phyloP scores from a whole-genome alignment of 1,140 invertebrate genomes.

The Ceratitis capitata region DNA sequence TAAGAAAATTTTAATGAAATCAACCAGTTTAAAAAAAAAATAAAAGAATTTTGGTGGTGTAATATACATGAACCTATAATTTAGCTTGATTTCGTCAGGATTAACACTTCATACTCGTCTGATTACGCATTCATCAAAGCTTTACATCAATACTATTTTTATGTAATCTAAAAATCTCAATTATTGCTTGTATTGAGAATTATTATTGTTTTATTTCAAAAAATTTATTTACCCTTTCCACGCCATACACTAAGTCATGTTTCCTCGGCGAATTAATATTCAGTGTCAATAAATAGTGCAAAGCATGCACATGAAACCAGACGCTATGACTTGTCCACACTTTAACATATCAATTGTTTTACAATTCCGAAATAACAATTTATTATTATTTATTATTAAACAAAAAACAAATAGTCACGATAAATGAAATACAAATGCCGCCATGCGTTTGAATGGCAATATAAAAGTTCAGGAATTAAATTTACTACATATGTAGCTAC shows the following conservation, averaged over 20 bases:
- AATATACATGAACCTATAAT: too few relatives aligned
- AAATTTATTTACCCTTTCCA: not conserved
- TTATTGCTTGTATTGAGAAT: too few relatives aligned
- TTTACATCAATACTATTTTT: too few relatives aligned
- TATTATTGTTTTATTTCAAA: too few relatives aligned
- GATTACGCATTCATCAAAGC: too few relatives aligned
- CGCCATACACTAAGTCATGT: not conserved
- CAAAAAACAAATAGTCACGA: not conserved
- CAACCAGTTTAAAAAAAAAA: too few relatives aligned
- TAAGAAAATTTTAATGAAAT: too few relatives aligned
- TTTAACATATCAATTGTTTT: not conserved
- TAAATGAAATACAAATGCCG: not conserved
- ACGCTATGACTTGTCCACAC: not conserved
- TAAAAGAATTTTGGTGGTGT: too few relatives aligned
- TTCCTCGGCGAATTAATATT: not conserved
- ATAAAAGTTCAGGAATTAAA: not conserved
- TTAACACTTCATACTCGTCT: too few relatives aligned
- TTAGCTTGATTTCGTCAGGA: too few relatives aligned
- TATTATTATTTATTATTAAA: not conserved
- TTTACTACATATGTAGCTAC: too few relatives aligned
- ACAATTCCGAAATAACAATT: not conserved
- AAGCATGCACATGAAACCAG: not conserved
- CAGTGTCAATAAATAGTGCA: not conserved
- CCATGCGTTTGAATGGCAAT: not conserved
- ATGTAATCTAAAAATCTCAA: too few relatives aligned